A percentile compares a stretch with the other conserved stretches of the same genome.
These are phyloP conservation scores for Noctuana brunneofusca DNA, from an alignment of 2,888 invertebrate species.

Conservation along the genomic window DNA sequence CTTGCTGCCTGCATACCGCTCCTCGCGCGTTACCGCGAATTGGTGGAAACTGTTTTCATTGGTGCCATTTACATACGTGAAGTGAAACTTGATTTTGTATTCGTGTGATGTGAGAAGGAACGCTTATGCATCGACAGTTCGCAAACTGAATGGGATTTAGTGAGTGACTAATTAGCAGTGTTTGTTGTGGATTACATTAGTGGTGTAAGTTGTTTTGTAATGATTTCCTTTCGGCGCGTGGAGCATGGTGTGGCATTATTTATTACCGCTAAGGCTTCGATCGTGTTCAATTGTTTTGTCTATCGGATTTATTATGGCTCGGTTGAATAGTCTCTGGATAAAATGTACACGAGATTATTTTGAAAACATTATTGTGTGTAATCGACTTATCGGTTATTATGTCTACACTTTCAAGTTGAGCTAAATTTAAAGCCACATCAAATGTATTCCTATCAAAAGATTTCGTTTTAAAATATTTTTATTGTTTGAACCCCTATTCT, in stretches of 20 bases:
- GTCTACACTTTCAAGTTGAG: conserved; percentile 21
- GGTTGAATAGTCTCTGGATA: conserved; percentile 22
- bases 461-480: neutral
- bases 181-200: conserved; percentile 41
- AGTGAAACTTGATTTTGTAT: conserved; percentile 71
- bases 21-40: conserved; percentile 60
- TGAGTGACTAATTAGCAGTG: conserved; percentile 41
- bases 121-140: conserved; percentile 36
- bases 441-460: no score
- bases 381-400: conserved; percentile 24
- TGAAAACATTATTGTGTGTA: conserved; percentile 25
- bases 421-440: no score
- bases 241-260: conserved; percentile 29
- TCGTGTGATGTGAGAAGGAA: conserved; percentile 63
- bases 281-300: conserved; percentile 33
- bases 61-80: conserved; percentile 71
- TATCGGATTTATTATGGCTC: conserved; percentile 30
- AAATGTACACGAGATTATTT: conserved; percentile 20
- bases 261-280: conserved; percentile 13
- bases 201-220: conserved; percentile 40
- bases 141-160: conserved; percentile 39
- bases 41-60: conserved; percentile 71
- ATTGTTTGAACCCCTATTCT: neutral
- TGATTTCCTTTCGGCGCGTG: conserved; percentile 26
- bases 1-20: no score